Percentiles rank a stretch among this genome's conserved stretches.
phyloP scores from a whole-genome alignment of 1,140 invertebrate species.

The Dryas iulia region DNA sequence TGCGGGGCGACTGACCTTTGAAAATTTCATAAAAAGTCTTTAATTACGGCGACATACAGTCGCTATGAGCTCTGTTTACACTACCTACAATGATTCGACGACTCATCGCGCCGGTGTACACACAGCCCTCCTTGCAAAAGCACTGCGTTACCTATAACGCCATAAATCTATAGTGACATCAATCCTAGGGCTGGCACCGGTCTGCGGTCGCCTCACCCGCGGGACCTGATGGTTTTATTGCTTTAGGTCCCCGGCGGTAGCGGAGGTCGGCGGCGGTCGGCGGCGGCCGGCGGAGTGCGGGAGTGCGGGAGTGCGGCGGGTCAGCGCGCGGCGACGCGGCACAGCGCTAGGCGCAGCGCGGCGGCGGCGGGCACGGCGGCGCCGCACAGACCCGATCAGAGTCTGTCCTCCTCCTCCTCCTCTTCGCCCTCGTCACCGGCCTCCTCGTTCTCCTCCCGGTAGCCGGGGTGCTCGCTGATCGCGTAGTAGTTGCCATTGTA shows the following conservation, averaged over 20 bases:
- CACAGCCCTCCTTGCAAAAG: neutral
- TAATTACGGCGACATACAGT: slow-evolving; percentile 33
- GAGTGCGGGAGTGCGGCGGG: slow-evolving; percentile 38
- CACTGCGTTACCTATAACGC: too few relatives aligned
- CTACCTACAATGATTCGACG: slow-evolving; percentile 18
- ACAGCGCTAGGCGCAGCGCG: slow-evolving; percentile 69
- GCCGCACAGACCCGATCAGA: slow-evolving; percentile 83
- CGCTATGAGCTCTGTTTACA: slow-evolving; percentile 24
- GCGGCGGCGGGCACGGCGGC: slow-evolving; percentile 74
- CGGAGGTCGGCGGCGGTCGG: slow-evolving; percentile 2
- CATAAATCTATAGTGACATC: neutral
- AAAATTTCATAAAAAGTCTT: slow-evolving; percentile 70
- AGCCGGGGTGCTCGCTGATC: slow-evolving; percentile 95
- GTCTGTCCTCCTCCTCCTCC: slow-evolving; percentile 89
- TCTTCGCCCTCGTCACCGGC: slow-evolving; percentile 90
- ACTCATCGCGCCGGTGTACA: slow-evolving; percentile 11
- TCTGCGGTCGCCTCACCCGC: slow-evolving; percentile 15
- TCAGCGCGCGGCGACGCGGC: slow-evolving; percentile 71
- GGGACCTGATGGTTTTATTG: slow-evolving; percentile 20
- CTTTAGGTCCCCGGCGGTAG: slow-evolving; percentile 11
- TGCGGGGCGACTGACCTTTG: slow-evolving; percentile 39
- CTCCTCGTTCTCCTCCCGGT: slow-evolving; percentile 92
- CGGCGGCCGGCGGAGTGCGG: slow-evolving; percentile 29
- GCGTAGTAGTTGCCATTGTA: slow-evolving; percentile 98
- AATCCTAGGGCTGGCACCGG: slow-evolving; percentile 1